These are phyloP conservation scores for Acleris sparsana DNA, from an alignment of 2,888 invertebrate species.

Conservation along the genomic window DNA sequence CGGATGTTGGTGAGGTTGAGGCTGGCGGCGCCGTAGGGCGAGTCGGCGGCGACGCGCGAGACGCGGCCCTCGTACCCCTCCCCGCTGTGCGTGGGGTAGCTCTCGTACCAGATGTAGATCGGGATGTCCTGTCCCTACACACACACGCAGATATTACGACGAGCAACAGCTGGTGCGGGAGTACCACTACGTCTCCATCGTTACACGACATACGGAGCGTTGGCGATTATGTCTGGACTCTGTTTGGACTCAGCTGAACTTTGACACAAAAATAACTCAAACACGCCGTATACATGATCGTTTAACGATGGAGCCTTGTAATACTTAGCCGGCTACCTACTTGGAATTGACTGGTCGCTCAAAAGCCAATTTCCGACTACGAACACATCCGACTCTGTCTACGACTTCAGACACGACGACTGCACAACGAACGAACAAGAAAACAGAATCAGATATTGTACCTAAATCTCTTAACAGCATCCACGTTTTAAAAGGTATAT, in stretches of 20 bases:
- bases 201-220: slow-evolving; percentile 27
- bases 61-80: slow-evolving; percentile 97
- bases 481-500: slow-evolving; percentile 8
- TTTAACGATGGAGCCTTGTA: slow-evolving; percentile 22
- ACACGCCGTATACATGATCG: slow-evolving; percentile 15
- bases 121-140: slow-evolving; percentile 96
- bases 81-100: slow-evolving; percentile 98
- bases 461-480: slow-evolving; percentile 45
- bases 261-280: slow-evolving; percentile 1
- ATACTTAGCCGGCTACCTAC: slow-evolving; percentile 25
- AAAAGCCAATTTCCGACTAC: slow-evolving; percentile 35
- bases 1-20: slow-evolving; percentile 97
- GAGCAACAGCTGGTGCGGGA: slow-evolving; percentile 53
- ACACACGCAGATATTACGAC: slow-evolving; percentile 52
- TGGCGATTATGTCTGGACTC: slow-evolving; percentile 1
- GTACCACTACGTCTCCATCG: slow-evolving; percentile 32
- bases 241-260: background rate
- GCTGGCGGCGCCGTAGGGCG: slow-evolving; percentile 95
- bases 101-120: slow-evolving; percentile 99
- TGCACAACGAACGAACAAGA: slow-evolving; percentile 43
- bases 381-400: slow-evolving; percentile 55
- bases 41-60: slow-evolving; percentile 93
- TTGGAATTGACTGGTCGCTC: slow-evolving; percentile 22
- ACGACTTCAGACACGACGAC: slow-evolving; percentile 48
- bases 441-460: slow-evolving; percentile 47